phyloP scores from a whole-genome alignment of 92 coral and sea anemone species.

The Heliopora coerulea region DNA sequence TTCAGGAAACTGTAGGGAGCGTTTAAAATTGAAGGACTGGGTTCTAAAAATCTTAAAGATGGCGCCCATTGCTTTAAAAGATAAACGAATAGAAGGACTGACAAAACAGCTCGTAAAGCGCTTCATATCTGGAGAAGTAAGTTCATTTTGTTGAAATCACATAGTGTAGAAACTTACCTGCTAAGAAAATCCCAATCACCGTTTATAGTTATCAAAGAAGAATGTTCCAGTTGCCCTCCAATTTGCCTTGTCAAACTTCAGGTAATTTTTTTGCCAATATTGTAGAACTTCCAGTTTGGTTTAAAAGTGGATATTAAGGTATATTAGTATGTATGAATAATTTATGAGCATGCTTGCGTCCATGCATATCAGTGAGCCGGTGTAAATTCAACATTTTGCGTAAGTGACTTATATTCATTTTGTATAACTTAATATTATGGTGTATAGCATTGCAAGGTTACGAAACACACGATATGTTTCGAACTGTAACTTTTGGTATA shows the following conservation, averaged over 20 bases:
- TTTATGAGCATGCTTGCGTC: no score
- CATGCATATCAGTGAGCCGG: no score
- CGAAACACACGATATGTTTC: no score
- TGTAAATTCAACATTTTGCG: no score
- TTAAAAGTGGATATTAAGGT: no score
- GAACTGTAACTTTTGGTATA: no score
- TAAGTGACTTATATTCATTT: background rate
- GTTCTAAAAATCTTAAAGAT: conserved; percentile 1
- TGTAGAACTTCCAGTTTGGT: no score
- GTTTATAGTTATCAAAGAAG: conserved; percentile 20
- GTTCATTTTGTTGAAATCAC: background rate
- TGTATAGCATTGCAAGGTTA: no score
- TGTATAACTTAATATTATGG: no score
- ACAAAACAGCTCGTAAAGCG: conserved; percentile 43
- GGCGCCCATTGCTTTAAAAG: conserved; percentile 44
- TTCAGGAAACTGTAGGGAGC: no score
- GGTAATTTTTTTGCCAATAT: no score
- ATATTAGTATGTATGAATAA: no score
- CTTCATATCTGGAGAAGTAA: conserved; percentile 24
- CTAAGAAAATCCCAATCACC: background rate
- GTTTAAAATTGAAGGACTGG: background rate
- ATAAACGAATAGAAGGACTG: conserved; percentile 26
- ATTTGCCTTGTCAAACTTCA: conserved; percentile 37
- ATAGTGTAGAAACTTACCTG: background rate
- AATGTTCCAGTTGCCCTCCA: conserved; percentile 34